Conservation (phyloP, 2,888 invertebrate genomes). For the Nebria brevicollis region DNA sequence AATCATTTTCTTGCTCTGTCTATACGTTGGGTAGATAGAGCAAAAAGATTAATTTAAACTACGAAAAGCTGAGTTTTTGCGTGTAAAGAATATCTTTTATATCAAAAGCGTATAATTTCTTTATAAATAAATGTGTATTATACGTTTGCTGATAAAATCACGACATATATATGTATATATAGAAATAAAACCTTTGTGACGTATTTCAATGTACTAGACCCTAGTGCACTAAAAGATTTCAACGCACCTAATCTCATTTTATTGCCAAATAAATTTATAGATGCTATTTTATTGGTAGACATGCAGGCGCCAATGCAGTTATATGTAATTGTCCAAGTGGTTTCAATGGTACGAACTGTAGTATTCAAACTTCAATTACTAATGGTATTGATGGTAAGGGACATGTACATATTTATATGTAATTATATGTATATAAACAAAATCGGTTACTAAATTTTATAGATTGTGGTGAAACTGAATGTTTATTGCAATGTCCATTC, state of each 20-base stretch:
- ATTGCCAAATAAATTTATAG: background rate
- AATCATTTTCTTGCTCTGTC: no score
- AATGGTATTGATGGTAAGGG: background rate
- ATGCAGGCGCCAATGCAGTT: constrained; percentile 32
- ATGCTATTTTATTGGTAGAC: constrained; percentile 25
- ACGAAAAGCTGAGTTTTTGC: no score
- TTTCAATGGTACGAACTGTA: constrained; percentile 30
- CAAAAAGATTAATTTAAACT: no score
- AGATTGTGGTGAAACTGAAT: constrained; percentile 29
- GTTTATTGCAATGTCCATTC: constrained; percentile 21
- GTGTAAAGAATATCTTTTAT: no score
- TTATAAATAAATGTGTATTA: background rate
- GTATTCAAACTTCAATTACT: constrained; percentile 3
- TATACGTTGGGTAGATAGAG: no score
- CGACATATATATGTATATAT: background rate
- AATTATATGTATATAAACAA: no score
- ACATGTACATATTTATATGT: no score
- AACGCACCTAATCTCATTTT: background rate
- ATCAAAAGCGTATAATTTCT: no score
- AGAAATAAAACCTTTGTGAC: background rate
- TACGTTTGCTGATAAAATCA: constrained; percentile 2
- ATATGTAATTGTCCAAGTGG: constrained; percentile 32
- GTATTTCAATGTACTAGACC: background rate
- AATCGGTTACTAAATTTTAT: background rate
- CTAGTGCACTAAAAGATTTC: constrained; percentile 4